Evolutionary conservation across 2,888 invertebrate species (phyloP), one percentile per base, ranked within the genome.

Genomic region (Drosophila pegasa): DNA sequence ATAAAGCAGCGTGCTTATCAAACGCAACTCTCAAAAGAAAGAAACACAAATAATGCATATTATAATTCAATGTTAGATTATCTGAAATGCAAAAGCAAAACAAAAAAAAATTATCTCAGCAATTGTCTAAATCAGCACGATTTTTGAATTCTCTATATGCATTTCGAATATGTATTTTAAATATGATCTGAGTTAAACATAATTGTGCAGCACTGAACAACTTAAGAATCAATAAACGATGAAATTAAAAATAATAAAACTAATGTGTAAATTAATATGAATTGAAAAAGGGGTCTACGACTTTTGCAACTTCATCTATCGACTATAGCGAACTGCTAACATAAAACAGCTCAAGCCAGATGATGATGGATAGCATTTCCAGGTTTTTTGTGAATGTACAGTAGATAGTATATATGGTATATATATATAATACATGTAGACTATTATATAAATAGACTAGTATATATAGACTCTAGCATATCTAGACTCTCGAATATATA

Each of bases 141-240:
- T 18, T 43, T 33, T 56, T 16, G n/a, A 56, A 35, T 33, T 41
- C 20, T 43, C 16, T 8, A 72, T 43, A 52, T 57, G 64, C 62
- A 58, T 66, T 73, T 76, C 10, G 29, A 43, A 56, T 20, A 59
- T 67, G 64, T 66, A 70, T 65, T 64, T 75, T 60, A 27, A 61
- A 69, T 63, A 64, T 37, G 51, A 71, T 65, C 54, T 69, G 62
- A 76, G 66, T 74, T 73, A 12, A 63, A 69, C n/a, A 55, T 27
- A 31, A 67, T 63, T 77, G 71, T 87, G 78, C 66, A 72, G 81
- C 82, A 82, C 82, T 78, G 83, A 80, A 74, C 43, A 60, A 67
- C 58, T 60, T 63, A 50, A 41, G 33, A 63, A 41, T 80, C 48
- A 83, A 83, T 80, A 83, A 82, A 86, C 59, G 40, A 82, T 64